Evolutionary conservation across 2,888 invertebrate species (phyloP).

Genomic region (Diloba caeruleocephala): DNA sequence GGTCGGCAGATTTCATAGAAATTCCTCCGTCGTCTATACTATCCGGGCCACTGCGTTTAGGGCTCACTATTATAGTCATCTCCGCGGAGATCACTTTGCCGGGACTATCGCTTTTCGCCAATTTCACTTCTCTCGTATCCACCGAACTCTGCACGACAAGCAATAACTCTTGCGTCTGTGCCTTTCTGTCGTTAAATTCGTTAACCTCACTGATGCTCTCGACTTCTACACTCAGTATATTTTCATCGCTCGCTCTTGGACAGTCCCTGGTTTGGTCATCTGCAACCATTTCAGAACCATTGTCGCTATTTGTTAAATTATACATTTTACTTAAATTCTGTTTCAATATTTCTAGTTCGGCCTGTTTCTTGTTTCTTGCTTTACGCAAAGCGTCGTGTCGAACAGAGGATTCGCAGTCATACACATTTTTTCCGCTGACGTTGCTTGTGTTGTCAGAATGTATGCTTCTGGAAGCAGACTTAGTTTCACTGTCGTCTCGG

Average conservation of each 20-base stretch:
- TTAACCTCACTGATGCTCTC: conserved; percentile 62
- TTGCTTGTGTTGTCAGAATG: conserved; percentile 2
- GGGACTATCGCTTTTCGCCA: conserved; percentile 37
- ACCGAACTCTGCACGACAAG: conserved; percentile 69
- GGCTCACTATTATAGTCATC: conserved; percentile 73
- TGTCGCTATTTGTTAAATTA: conserved; percentile 50
- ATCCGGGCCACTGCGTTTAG: conserved; percentile 51
- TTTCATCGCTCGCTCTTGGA: conserved; percentile 41
- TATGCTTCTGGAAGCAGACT: not conserved
- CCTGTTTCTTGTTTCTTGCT: conserved; percentile 48
- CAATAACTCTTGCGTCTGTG: conserved; percentile 58
- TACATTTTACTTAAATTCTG: conserved; percentile 68
- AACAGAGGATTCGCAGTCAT: conserved; percentile 4
- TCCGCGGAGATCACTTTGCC: conserved; percentile 52
- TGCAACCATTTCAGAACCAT: conserved; percentile 1
- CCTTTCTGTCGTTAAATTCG: conserved; percentile 51
- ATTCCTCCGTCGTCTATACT: not conserved
- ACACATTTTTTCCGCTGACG: conserved; percentile 3
- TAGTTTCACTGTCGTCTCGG: not conserved
- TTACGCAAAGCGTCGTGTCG: conserved; percentile 39
- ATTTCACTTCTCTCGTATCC: conserved; percentile 43
- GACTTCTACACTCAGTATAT: conserved; percentile 68
- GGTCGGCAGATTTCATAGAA: not conserved
- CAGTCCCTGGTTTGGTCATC: conserved; percentile 2
- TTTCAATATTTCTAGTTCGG: conserved; percentile 67